Evolutionary conservation across 2,113 vertebrate genomes (phyloP), one percentile per base, ranked within the genome.

Genomic region (Gallinago undulata): DNA sequence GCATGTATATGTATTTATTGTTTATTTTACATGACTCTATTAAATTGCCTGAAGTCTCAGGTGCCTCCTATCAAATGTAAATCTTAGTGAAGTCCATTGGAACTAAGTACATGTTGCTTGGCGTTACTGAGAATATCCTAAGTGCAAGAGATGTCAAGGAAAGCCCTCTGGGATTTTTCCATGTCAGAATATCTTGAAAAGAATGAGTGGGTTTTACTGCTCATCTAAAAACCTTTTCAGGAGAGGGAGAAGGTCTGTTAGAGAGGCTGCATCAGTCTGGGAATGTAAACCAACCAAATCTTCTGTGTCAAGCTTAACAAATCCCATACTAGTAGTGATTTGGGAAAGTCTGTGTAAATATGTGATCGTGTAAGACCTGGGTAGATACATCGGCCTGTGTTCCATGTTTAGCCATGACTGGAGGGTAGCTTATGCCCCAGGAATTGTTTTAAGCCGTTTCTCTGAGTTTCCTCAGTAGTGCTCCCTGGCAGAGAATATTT

Each of bases 361-460:
- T 39, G 30, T 19, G 24, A 9, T 72, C 22, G 6, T 25, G 4
- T 24, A 13, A 39, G 60, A 27, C 25, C 7, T 12, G 8, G 19
- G 10, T 13, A 13, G 63, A 39, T 80, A 51, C 35, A 11, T 48
- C 1, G 1, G 31, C 27, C 25, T 9, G 0, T 1, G 3, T 27
- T 15, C 63, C 48, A 0, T 16, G 10, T 47, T 82, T 33, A 53
- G 35, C 79, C 24, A 3, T 3, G 45, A 9, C 39, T 77, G 37
- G 43, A 66, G 16, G 7, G 24, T 7, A 13, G 8, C 10, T 76
- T 57, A 11, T 10, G 16, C 5, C 35, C 22, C 55, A 64, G 64
- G 31, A 70, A 22, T 22, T 39, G 37, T 60, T 84, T 39, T 39
- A 28, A 22, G 37, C 76, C 73, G 9, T 80, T 83, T 31, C 67